These are phyloP conservation scores for Siniperca obscura DNA, from an alignment of 2,797 vertebrate species.

Conservation along the genomic window DNA sequence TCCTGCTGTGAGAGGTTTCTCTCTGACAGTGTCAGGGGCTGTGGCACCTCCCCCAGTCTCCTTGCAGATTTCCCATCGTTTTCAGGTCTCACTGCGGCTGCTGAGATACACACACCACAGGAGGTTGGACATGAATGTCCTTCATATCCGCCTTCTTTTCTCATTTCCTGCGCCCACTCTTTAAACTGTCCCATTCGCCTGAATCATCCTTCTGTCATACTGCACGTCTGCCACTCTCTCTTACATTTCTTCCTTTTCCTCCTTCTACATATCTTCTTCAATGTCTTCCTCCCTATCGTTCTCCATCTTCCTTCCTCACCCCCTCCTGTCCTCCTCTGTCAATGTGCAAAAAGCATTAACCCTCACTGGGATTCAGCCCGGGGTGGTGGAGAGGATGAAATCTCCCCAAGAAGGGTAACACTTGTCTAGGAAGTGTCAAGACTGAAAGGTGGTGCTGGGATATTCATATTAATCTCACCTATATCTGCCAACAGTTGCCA, in stretches of 20 bases:
- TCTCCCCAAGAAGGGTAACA: constrained; percentile 53
- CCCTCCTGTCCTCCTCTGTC: constrained; percentile 52
- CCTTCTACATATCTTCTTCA: constrained; percentile 25
- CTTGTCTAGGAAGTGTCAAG: constrained; percentile 55
- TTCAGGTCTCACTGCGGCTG: constrained; percentile 36
- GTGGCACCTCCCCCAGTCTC: constrained; percentile 17
- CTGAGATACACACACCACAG: constrained; percentile 36
- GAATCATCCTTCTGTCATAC: constrained; percentile 13
- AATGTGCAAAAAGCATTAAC: constrained; percentile 75
- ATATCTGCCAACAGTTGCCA: constrained; percentile 35
- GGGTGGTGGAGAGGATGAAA: constrained; percentile 40
- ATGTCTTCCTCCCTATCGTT: constrained; percentile 31
- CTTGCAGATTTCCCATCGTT: constrained; percentile 38
- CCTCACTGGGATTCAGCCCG: constrained; percentile 17
- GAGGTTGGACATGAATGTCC: constrained; percentile 41
- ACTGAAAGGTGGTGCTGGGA: constrained; percentile 32
- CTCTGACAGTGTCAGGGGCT: constrained; percentile 54
- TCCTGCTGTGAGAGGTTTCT: constrained; percentile 52
- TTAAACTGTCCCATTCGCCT: constrained; percentile 26
- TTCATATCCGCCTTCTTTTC: constrained; percentile 26
- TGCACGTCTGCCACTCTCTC: constrained; percentile 28
- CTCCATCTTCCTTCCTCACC: constrained; percentile 38
- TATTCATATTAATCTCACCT: constrained; percentile 49
- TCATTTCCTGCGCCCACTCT: constrained; percentile 37
- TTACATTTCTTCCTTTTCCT: constrained; percentile 24